Percentiles rank a stretch among this genome's conserved stretches.
phyloP scores from a whole-genome alignment of 1,140 invertebrate species.

The Chymomyza costata region DNA sequence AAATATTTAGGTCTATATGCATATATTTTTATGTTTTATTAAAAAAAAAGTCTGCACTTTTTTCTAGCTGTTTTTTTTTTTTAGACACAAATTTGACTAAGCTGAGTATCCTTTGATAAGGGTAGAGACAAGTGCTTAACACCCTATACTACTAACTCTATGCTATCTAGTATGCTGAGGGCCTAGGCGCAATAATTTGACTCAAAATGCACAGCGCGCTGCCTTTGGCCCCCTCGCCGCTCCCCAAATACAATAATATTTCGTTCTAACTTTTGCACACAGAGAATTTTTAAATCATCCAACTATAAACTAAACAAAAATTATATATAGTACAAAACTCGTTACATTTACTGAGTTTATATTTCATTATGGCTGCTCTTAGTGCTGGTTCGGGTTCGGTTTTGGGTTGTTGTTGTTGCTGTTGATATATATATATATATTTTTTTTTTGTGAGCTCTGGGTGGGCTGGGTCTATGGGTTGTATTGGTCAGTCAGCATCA shows the following conservation, averaged over 20 bases:
- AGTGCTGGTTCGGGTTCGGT: slow-evolving; percentile 20
- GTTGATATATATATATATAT: no score
- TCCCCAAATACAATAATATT: no score
- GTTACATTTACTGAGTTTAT: slow-evolving; percentile 15
- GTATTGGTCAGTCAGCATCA: slow-evolving; percentile 2
- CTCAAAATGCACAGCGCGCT: slow-evolving; percentile 44
- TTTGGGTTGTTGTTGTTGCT: slow-evolving; percentile 28
- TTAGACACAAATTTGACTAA: slow-evolving; percentile 46
- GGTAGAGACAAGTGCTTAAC: no score
- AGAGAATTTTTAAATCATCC: slow-evolving; percentile 53
- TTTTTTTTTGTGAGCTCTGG: slow-evolving; percentile 17
- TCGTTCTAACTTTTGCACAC: slow-evolving; percentile 2
- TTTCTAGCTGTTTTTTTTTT: neutral
- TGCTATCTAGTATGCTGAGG: slow-evolving; percentile 44
- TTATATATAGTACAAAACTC: slow-evolving; percentile 35
- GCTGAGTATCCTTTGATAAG: slow-evolving; percentile 55
- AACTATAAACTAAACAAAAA: slow-evolving; percentile 44
- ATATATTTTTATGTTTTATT: no score
- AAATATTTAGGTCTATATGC: slow-evolving; percentile 10
- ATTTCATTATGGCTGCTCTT: slow-evolving; percentile 39
- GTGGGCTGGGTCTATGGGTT: slow-evolving; percentile 15
- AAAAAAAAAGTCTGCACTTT: slow-evolving; percentile 26
- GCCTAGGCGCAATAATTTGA: slow-evolving; percentile 47
- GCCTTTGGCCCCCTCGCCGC: neutral
- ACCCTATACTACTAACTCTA: slow-evolving; percentile 31